Evolutionary conservation across 35 echinoderm and acorn worm genomes (phyloP).

Genomic region (Apostichopus parvimensis): DNA sequence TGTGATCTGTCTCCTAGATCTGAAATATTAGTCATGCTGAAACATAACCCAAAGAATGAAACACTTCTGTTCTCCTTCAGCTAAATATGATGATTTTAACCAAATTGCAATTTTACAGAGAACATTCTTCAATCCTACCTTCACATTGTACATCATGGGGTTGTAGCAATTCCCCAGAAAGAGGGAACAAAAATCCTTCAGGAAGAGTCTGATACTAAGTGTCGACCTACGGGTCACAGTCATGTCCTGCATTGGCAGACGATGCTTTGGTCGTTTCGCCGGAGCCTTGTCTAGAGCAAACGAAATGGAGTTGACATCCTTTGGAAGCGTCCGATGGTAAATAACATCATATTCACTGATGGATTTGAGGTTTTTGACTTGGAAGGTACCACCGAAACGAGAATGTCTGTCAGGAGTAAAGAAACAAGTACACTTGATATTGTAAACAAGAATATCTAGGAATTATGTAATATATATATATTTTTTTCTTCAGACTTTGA

Average conservation of each 20-base stretch:
- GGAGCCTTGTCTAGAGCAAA: conserved; percentile 85
- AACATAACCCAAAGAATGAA: too few species aligned
- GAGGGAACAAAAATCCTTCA: conserved; percentile 91
- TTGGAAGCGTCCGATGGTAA: conserved; percentile 69
- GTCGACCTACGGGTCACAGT: conserved; percentile 75
- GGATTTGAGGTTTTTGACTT: conserved; percentile 88
- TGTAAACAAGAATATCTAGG: too few species aligned
- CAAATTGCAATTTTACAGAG: too few species aligned
- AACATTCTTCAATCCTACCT: conserved; percentile 51
- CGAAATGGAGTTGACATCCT: conserved; percentile 70
- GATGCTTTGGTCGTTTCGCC: conserved; percentile 76
- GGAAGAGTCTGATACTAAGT: conserved; percentile 81
- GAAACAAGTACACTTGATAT: too few species aligned
- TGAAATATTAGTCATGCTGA: too few species aligned
- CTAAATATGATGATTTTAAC: too few species aligned
- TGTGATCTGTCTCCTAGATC: too few species aligned
- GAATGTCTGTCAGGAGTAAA: conserved; percentile 71
- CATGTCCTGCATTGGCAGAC: conserved; percentile 84
- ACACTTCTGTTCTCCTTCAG: too few species aligned
- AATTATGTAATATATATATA: not conserved
- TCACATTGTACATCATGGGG: conserved; percentile 85
- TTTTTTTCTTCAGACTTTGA: too few species aligned
- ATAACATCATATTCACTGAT: conserved; percentile 93
- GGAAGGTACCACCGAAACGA: conserved; percentile 91
- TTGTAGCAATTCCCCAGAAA: conserved; percentile 99